These are phyloP conservation scores for Pardalotus punctatus DNA, from an alignment of 2,113 vertebrate species.

Conservation along the genomic window DNA sequence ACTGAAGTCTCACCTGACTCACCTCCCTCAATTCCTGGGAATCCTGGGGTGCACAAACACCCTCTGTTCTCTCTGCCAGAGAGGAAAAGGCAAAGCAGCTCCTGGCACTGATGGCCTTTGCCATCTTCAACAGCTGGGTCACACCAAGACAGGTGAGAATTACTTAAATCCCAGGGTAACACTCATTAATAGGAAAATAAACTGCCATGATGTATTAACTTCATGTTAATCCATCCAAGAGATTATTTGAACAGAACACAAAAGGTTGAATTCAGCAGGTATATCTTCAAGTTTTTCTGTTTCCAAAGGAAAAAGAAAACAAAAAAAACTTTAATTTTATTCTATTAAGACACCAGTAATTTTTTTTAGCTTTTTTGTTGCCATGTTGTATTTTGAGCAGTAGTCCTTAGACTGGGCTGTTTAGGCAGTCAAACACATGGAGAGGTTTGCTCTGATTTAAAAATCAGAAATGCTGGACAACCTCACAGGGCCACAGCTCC, in stretches of 20 bases:
- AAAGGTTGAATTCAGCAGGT: neutral
- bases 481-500: neutral
- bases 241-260: neutral
- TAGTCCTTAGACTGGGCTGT: neutral
- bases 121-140: neutral
- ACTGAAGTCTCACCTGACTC: neutral
- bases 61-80: neutral
- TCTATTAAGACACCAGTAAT: neutral
- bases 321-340: neutral
- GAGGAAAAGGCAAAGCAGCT: neutral
- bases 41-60: neutral
- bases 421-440: neutral
- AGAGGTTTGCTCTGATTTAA: neutral
- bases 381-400: neutral
- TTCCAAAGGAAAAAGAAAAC: neutral
- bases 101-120: neutral
- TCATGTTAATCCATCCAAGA: neutral
- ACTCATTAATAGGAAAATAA: neutral
- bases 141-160: neutral
- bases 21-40: neutral
- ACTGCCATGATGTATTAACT: neutral
- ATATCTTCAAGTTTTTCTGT: neutral
- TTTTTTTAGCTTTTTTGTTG: neutral
- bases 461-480: neutral
- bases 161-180: neutral